Percentiles rank a stretch among this genome's conserved stretches.
Conservation (phyloP, 2,888 invertebrate genomes). For the Campopleginae sp. region DNA sequence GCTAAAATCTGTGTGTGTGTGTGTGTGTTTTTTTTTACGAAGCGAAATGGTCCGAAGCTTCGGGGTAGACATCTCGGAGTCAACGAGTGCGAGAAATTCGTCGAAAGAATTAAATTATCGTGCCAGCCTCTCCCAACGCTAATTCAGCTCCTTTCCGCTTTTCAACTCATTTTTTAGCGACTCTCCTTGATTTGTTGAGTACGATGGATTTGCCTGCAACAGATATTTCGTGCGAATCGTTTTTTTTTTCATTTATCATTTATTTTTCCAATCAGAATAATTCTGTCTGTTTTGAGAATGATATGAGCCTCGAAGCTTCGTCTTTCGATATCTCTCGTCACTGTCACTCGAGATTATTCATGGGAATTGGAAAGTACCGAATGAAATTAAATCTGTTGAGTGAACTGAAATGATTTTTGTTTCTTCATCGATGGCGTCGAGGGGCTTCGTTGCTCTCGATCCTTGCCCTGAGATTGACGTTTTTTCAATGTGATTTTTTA, state of each 20-base stretch:
- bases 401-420: slow-evolving; percentile 6
- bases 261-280: slow-evolving; percentile 11
- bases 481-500: not conserved
- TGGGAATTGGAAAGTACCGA: slow-evolving; percentile 29
- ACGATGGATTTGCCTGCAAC: not conserved
- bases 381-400: slow-evolving; percentile 7
- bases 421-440: slow-evolving; percentile 17
- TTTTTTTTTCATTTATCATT: not conserved
- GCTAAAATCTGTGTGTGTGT: not conserved
- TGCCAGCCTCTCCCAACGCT: slow-evolving; percentile 32
- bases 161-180: too few species aligned
- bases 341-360: not conserved
- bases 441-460: not conserved
- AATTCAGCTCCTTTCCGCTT: slow-evolving; percentile 40
- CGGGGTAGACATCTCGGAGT: not conserved
- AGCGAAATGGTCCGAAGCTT: not conserved
- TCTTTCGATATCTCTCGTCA: not conserved
- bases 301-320: slow-evolving; percentile 39
- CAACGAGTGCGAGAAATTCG: not conserved
- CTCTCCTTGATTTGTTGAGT: too few species aligned
- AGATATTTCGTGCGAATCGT: not conserved
- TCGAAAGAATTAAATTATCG: not conserved
- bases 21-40: not conserved
- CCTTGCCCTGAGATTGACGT: not conserved
- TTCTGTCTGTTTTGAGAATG: not conserved